Evolutionary conservation across 2,888 invertebrate genomes (phyloP), one percentile per base, ranked within the genome.

Genomic region (Trisateles emortualis): DNA sequence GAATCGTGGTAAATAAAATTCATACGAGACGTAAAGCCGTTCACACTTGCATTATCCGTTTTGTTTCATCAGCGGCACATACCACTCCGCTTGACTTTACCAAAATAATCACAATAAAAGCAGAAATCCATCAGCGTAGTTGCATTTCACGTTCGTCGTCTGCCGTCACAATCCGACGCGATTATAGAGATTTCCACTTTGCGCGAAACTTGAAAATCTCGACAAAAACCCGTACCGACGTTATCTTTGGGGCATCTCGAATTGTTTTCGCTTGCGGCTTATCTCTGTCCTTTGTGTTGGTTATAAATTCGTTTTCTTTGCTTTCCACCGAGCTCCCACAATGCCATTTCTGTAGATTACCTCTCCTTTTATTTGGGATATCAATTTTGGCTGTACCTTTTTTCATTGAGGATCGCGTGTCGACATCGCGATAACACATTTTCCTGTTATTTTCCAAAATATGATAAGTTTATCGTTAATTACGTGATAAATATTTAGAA

Each of bases 181-280:
- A 79, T 78, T 79, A 78, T 68, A 71, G 68, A 64, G 64, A 70
- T 63, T 71, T 64, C 67, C 68, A 73, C 65, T 74, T 72, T 68
- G 55, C 63, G 61, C 55, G 51, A 56, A 72, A 64, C 61, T 62
- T 60, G 59, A 56, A 73, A 76, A 68, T 72, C 77, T 68, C 68
- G 44, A 70, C 72, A 76, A 74, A 78, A 76, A 70, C 71, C 62
- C 64, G 64, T 61, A 41, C 58, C 62, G 36, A 54, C 49, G 67
- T 70, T 77, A 78, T 79, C 79, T 73, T 51, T 38, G 40, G 63
- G 57, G 71, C 69, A 78, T 80, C 78, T 72, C 69, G 74, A 76
- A 79, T 77, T 80, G 79, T 83, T 79, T 81, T 76, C 72, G 68
- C 69, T 69, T 56, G 52, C 62, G 59, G 79, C 81, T 83, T 83